Evolutionary conservation across 2,113 vertebrate genomes (phyloP).

Genomic region (Prinia subflava): DNA sequence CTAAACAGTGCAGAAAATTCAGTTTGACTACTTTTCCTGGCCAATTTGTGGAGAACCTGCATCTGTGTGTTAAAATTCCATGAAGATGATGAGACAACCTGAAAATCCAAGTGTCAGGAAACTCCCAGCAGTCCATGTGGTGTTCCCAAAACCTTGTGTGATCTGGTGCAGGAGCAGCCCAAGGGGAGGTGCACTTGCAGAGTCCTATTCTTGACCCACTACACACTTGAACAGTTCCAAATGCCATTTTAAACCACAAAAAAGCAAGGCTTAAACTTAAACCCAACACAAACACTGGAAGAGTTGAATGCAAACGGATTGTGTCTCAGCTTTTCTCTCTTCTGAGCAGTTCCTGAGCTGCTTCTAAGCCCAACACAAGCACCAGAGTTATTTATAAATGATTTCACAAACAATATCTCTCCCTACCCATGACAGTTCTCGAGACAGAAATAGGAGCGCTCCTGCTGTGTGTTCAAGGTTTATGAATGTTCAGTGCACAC

Average conservation of each 20-base stretch:
- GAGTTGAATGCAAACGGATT: background rate
- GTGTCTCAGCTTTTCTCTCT: background rate
- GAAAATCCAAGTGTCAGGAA: background rate
- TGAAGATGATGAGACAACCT: background rate
- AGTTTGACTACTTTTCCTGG: background rate
- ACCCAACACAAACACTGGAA: background rate
- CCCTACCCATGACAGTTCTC: background rate
- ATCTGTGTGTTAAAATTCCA: background rate
- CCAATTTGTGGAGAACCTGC: background rate
- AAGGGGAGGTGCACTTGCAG: background rate
- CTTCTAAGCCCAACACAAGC: background rate
- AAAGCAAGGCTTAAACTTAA: background rate
- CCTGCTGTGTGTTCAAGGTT: background rate
- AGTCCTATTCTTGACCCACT: background rate
- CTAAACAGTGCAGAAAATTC: background rate
- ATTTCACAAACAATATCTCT: conserved; percentile 7
- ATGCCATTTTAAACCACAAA: background rate
- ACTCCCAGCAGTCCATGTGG: background rate
- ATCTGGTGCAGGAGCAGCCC: background rate
- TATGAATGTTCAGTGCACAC: background rate
- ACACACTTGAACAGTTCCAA: background rate
- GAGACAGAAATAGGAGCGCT: background rate
- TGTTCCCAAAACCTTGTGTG: background rate
- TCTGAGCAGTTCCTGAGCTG: background rate
- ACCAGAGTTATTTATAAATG: background rate